A percentile compares a stretch with the other conserved stretches of the same genome.
These are phyloP conservation scores for Palythoa grandiflora DNA, from an alignment of 92 coral and sea anemone genomes.

Conservation along the genomic window DNA sequence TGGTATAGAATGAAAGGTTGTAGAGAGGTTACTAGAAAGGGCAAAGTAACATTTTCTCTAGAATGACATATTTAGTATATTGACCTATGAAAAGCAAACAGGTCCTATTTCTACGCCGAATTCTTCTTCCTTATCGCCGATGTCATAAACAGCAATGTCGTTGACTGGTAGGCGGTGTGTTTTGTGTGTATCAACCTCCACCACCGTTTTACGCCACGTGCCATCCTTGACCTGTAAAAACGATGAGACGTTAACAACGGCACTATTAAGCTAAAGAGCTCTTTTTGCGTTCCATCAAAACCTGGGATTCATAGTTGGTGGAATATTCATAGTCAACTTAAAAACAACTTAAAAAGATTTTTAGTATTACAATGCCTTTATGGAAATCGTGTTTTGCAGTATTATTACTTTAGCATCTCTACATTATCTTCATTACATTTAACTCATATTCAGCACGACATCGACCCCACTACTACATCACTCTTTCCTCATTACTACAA, in stretches of 20 bases:
- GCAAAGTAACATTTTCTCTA: slow-evolving; percentile 14
- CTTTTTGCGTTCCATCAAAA: background rate
- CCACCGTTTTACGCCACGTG: slow-evolving; percentile 83
- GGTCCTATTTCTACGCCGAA: slow-evolving; percentile 96
- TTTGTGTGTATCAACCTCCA: slow-evolving; percentile 85
- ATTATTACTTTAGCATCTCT: too few species aligned
- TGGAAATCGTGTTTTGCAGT: too few species aligned
- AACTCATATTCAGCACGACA: too few species aligned
- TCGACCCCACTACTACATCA: too few species aligned
- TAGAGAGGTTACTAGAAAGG: background rate
- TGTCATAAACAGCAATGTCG: slow-evolving; percentile 92
- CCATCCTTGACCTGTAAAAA: slow-evolving; percentile 87
- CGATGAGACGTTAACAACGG: background rate
- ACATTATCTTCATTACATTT: too few species aligned
- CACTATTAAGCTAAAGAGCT: background rate
- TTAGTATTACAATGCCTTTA: too few species aligned
- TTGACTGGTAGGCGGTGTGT: slow-evolving; percentile 87
- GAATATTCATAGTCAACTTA: too few species aligned
- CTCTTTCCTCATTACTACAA: too few species aligned
- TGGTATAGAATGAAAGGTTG: slow-evolving; percentile 6
- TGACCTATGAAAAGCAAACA: slow-evolving; percentile 84
- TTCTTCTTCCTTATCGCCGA: slow-evolving; percentile 92
- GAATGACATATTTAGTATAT: background rate
- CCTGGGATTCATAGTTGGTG: too few species aligned
- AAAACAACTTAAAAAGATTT: too few species aligned